Percentiles rank a stretch among this genome's conserved stretches.
phyloP scores from a whole-genome alignment of 2,113 vertebrate genomes.

The Glareola pratincola region DNA sequence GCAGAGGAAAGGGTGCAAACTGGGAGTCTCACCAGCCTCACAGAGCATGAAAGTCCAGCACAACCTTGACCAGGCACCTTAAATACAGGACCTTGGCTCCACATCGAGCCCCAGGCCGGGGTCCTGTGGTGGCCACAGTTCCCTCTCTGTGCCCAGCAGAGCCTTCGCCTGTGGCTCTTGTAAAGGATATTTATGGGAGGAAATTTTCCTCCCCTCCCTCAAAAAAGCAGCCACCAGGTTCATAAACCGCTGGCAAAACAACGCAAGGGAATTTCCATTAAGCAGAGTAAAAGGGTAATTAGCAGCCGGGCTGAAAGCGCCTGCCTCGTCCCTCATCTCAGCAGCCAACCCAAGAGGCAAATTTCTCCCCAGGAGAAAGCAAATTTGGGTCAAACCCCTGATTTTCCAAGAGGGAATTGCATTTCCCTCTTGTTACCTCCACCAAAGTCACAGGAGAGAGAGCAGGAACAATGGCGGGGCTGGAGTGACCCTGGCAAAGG shows the following conservation, averaged over 20 bases:
- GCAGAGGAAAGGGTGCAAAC: not conserved
- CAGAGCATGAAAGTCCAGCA: fast-evolving
- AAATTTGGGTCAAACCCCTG: not conserved
- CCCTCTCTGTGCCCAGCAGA: not conserved
- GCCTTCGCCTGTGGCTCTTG: not conserved
- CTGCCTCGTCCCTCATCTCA: fast-evolving
- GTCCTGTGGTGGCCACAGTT: not conserved
- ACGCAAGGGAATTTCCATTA: not conserved
- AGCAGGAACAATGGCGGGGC: not conserved
- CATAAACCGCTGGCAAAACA: not conserved
- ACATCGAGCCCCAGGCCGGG: fast-evolving
- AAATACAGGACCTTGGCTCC: not conserved
- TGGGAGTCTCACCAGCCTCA: not conserved
- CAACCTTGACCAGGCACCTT: not conserved
- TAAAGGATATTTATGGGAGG: not conserved
- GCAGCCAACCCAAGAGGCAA: not conserved
- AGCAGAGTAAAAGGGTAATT: not conserved
- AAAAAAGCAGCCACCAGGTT: not conserved
- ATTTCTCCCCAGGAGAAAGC: not conserved
- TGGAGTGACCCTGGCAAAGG: not conserved
- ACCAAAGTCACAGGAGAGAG: not conserved
- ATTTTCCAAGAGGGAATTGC: not conserved
- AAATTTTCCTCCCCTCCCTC: not conserved
- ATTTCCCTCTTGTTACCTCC: not conserved
- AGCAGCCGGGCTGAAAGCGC: not conserved